phyloP scores from a whole-genome alignment of 1,140 invertebrate genomes.

The Lucilia cuprina region DNA sequence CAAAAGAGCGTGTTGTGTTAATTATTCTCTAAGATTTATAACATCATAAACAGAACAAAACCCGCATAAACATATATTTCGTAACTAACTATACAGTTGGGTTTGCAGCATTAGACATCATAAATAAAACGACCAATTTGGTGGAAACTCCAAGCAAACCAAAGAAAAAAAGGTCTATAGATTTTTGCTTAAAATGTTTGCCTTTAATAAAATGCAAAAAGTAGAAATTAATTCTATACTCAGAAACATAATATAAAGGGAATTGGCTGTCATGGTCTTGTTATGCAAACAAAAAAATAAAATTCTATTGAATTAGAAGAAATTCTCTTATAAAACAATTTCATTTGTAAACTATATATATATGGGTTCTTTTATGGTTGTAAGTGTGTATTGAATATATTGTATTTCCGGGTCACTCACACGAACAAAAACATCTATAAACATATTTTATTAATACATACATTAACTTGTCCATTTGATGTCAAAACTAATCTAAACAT shows the following conservation, averaged over 20 bases:
- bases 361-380: neutral
- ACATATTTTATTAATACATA: neutral
- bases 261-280: neutral
- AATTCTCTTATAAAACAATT: neutral
- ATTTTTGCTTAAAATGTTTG: neutral
- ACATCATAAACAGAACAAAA: neutral
- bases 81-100: neutral
- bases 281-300: neutral
- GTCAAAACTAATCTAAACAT: conserved; percentile 15
- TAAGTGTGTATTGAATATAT: neutral
- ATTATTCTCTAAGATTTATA: neutral
- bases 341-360: neutral
- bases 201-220: neutral
- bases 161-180: neutral
- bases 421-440: too few species aligned
- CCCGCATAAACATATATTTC: neutral
- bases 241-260: neutral
- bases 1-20: neutral
- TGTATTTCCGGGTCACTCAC: neutral
- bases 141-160: neutral
- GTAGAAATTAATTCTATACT: neutral
- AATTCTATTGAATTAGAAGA: too few species aligned
- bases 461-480: conserved; percentile 17
- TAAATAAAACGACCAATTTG: neutral
- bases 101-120: neutral